Evolutionary conservation across 2,797 vertebrate genomes (phyloP).

Genomic region (Bradypodion ventrale): DNA sequence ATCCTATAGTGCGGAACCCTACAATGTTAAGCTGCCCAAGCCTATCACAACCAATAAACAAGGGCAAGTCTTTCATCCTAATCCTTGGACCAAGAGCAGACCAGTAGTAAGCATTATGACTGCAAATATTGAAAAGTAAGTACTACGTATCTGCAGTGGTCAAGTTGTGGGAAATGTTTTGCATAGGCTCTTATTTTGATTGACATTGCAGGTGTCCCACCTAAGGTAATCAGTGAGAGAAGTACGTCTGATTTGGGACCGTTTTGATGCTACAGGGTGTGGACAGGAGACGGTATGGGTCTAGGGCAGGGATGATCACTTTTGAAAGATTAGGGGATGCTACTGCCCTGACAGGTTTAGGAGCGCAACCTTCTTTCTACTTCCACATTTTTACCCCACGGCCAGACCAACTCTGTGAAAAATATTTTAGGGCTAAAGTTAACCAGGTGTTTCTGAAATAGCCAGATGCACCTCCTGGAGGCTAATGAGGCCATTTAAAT

Average conservation of each 20-base stretch:
- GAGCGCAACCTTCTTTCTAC: too few species aligned
- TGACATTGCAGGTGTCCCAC: neutral
- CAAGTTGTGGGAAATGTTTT: neutral
- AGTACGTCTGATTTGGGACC: neutral
- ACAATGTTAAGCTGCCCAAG: slow-evolving; percentile 47
- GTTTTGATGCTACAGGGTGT: neutral
- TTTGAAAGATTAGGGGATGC: too few species aligned
- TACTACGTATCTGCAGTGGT: neutral
- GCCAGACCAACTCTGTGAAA: neutral
- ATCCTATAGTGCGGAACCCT: slow-evolving; percentile 73
- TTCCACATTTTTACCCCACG: too few species aligned
- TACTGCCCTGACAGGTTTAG: too few species aligned
- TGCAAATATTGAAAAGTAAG: slow-evolving; percentile 80
- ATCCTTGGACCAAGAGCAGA: slow-evolving; percentile 76
- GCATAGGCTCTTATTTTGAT: neutral
- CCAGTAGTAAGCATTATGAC: slow-evolving; percentile 77
- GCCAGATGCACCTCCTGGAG: too few species aligned
- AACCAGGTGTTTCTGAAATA: neutral
- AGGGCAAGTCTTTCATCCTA: slow-evolving; percentile 73
- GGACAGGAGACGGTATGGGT: too few species aligned
- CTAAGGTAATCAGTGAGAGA: too few species aligned
- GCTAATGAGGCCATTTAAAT: too few species aligned
- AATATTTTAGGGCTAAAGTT: neutral
- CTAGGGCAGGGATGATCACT: too few species aligned
- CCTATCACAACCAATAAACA: slow-evolving; percentile 48